These are phyloP conservation scores for Morpho achilles DNA, from an alignment of 2,888 invertebrate genomes.

Conservation along the genomic window DNA sequence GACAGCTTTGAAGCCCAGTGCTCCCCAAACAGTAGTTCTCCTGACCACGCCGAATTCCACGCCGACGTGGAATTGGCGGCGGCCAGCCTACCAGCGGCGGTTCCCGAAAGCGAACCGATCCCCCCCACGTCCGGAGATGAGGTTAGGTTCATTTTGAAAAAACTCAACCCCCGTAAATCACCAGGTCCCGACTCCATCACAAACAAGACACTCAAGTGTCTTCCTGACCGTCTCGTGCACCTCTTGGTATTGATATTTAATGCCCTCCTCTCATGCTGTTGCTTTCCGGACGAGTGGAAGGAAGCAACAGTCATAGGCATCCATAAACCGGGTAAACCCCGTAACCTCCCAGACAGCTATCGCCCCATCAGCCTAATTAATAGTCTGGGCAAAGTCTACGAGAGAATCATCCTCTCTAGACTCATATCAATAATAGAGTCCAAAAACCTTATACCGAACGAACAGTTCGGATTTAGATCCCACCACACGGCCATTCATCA, in stretches of 20 bases:
- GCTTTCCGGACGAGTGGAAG: constrained; percentile 9
- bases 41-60: no score
- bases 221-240: background rate
- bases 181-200: background rate
- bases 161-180: constrained; percentile 8
- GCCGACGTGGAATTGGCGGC: no score
- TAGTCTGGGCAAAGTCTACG: background rate
- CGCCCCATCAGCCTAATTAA: constrained; percentile 12
- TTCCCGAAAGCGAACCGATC: no score
- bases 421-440: background rate
- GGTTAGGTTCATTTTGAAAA: background rate
- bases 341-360: constrained; percentile 7
- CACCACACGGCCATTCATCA: background rate
- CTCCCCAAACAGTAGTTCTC: background rate
- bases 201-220: no score
- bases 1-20: no score
- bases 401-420: background rate
- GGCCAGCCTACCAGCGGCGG: no score
- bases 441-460: background rate
- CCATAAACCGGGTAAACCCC: constrained; percentile 7
- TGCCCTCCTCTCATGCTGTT: background rate
- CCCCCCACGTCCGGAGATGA: background rate
- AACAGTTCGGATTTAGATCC: constrained; percentile 5
- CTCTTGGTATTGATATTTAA: background rate
- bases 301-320: constrained; percentile 13